These are phyloP conservation scores for Danio kyathit DNA, from an alignment of 2,797 vertebrate species.

Conservation along the genomic window DNA sequence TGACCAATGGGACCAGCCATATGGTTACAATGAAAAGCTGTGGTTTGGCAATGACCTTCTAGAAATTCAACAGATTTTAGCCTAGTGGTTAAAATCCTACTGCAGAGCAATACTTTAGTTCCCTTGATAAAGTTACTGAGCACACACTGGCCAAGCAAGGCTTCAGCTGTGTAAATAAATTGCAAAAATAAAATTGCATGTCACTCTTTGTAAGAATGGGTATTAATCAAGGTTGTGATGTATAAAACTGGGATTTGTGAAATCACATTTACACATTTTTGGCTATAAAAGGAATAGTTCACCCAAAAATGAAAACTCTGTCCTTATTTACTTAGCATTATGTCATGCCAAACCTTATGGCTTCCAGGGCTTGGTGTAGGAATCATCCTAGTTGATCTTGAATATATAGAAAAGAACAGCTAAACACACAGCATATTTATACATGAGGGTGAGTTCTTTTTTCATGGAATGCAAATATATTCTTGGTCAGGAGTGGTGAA, in stretches of 20 bases:
- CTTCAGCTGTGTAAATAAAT: conserved; percentile 61
- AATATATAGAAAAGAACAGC: background rate
- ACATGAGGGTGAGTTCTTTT: background rate
- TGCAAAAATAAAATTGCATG: conserved; percentile 57
- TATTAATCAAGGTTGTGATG: conserved; percentile 64
- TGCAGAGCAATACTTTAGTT: conserved; percentile 37
- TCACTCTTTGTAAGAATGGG: conserved; percentile 64
- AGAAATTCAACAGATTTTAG: conserved; percentile 51
- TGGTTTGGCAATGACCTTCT: conserved; percentile 50
- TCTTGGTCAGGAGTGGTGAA: conserved; percentile 37
- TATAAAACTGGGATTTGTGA: conserved; percentile 22
- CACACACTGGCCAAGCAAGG: conserved; percentile 49
- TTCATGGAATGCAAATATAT: conserved; percentile 41
- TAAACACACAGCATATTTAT: too few relatives aligned
- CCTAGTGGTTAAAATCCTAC: conserved; percentile 33
- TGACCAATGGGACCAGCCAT: conserved; percentile 44
- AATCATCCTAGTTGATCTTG: background rate
- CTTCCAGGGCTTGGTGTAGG: background rate
- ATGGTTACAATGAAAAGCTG: conserved; percentile 55
- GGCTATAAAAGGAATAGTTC: background rate
- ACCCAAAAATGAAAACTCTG: background rate
- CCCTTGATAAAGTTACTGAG: conserved; percentile 61
- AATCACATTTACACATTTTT: conserved; percentile 37
- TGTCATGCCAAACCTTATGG: background rate
- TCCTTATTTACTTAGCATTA: background rate